Evolutionary conservation across 92 coral and sea anemone genomes (phyloP), one percentile per base, ranked within the genome.

Genomic region (Porites divaricata): DNA sequence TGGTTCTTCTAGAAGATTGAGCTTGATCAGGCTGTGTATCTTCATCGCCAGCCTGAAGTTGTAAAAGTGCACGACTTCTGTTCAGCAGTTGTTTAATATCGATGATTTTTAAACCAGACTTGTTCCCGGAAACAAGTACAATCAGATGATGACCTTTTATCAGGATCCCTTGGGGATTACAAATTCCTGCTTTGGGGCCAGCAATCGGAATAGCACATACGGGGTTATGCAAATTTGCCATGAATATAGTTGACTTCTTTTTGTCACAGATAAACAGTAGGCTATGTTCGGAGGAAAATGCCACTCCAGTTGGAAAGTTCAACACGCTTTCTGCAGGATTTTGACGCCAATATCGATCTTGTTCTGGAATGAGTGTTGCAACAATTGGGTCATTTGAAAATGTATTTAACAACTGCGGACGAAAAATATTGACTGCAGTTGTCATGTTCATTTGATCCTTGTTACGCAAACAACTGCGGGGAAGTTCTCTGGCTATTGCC

Each of bases 361-460:
- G 87, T 53, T 87, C 87, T 5, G 90, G 86, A 50, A 87, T 66
- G 15, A 80, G 90, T 1, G 86, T 87, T 21, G 76, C 76, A 25
- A 74, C 81, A 14, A 87, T 10, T 62, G 86, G 76, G 63, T 81
- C 81, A 73, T 87, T 69, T 22, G 86, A 87, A 24, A 87, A 57
- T 0, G 76, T 63, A 63, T 81, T 25, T 35, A 80, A 11, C 22
- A 87, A 74, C 82, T 87, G 45, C 62, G 81, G 56, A 50, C 61
- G 66, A 26, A 87, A 87, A 23, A 81, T 20, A 35, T 35, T 48
- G 9, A 80, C 86, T 49, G 87, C 87, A 5, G 90, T 81, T n/a
- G 35, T 52, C 91, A 87, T 81, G 87, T 87, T 57, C 91, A 87
- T 87, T 74, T 87, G 80, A 48, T 87, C 90, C 70, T 87, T 80